Evolutionary conservation across 53 echinoderm and acorn worm species (phyloP).

Genomic region (Holothuria scabra): DNA sequence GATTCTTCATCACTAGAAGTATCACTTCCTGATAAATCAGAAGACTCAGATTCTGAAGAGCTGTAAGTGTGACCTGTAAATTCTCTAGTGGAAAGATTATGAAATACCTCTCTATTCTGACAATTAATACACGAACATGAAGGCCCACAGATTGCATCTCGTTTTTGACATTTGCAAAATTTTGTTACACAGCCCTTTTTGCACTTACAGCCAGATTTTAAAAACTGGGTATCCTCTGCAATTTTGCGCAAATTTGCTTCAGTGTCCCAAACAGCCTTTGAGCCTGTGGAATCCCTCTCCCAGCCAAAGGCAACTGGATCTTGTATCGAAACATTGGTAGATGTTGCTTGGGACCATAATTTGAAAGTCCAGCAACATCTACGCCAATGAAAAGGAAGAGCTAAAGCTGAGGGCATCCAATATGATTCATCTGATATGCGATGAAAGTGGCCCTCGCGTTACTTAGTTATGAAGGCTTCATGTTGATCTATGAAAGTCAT

Average conservation of each 20-base stretch:
- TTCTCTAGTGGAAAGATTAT: background rate
- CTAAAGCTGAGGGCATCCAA: slow-evolving; percentile 60
- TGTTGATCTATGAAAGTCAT: slow-evolving; percentile 40
- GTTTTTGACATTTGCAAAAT: slow-evolving; percentile 13
- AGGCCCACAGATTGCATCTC: slow-evolving; percentile 13
- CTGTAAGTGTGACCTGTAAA: too few relatives aligned
- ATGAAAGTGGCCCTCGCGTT: slow-evolving; percentile 53
- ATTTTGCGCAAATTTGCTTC: slow-evolving; percentile 1
- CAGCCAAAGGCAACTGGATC: slow-evolving; percentile 42
- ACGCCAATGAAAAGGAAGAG: slow-evolving; percentile 37
- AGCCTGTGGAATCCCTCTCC: background rate
- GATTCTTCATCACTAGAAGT: too few relatives aligned
- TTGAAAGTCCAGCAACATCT: slow-evolving; percentile 59
- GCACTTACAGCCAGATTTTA: slow-evolving; percentile 32
- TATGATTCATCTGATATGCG: slow-evolving; percentile 49
- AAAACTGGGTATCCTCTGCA: slow-evolving; percentile 14
- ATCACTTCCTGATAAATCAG: too few relatives aligned
- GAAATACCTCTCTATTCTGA: background rate
- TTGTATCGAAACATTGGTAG: slow-evolving; percentile 25
- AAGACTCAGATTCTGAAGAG: too few relatives aligned
- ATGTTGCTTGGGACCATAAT: slow-evolving; percentile 50
- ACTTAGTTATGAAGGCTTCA: slow-evolving; percentile 10
- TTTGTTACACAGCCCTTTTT: slow-evolving; percentile 1
- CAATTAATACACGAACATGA: slow-evolving; percentile 21
- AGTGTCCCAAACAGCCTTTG: slow-evolving; percentile 46